Base-by-base conservation (phyloP, 2,888 invertebrate genomes). In the Oxystoma pomonae region DNA sequence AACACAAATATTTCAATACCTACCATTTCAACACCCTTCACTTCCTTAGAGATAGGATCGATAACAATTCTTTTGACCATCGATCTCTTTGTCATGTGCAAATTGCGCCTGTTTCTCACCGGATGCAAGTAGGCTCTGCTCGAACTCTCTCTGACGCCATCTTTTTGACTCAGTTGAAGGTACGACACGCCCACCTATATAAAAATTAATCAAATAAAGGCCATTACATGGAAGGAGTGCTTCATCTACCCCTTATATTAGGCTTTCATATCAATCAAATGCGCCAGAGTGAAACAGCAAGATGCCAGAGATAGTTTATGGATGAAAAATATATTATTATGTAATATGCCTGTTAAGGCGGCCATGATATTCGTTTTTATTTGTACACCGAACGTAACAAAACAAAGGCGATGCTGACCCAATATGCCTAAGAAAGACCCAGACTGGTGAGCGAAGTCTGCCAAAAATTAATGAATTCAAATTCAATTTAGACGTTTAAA, bases 81-180 rank as follows among this genome's bases (percentile, higher is more conserved):
- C 1, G 84, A 77, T 53, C 78, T 73, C 64, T 83, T 83, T 3
- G 81, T 80, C 12, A 87, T 78, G 62, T 84, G 81, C 0, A 87
- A 75, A 71, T 87, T 87, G 3, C 73, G 73, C 55, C 86, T 75
- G 16, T 77, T 66, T 19, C 77, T 72, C 55, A 83, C 75, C 16
- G 79, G 82, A 62, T 82, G 79, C 3, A 86, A 70, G 68, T 83
- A 86, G 1, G 85, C 84, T 66, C 82, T 77, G 72, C 82, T 82
- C 67, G 85, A 77, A 73, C 83, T 81, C 20, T 78, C 76, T 19
- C 82, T 77, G 5, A 80, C 75, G 0, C 86, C 86, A 49, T 80
- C 78, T 61, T 81, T 80, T 74, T 84, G 77, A 53, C 81, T 83
- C 1, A 80, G 80, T 72, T 86, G 86, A 1, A 85, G 75, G 62